Evolutionary conservation across 2,797 vertebrate species (phyloP), one percentile per base, ranked within the genome.

Genomic region (Capromys pilorides): DNA sequence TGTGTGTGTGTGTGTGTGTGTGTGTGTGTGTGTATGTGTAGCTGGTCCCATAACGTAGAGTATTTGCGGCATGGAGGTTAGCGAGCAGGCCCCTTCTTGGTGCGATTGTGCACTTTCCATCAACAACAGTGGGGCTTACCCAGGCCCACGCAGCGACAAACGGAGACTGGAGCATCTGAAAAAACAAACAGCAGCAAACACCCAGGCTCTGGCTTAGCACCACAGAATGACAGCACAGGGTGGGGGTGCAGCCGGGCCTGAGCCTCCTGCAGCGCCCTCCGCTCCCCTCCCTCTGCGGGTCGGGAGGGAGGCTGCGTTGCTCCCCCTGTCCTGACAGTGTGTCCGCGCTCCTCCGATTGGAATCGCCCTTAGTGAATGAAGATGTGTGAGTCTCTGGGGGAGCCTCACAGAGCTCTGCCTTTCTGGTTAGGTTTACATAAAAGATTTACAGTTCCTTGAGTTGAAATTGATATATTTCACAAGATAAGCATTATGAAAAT

Each of bases 381-480:
- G 41, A 11, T 16, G n/a, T 85, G 4, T 31, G 93, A 2, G 89
- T 81, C 59, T 83, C 21, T 22, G 54, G 85, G 77, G 39, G 57
- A 33, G 67, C 21, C 19, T 16, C 71, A n/a, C 59, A 80, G 61
- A 86, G 83, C 83, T 28, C 49, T 75, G 26, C 84, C 18, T 59
- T 90, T 83, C 4, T 26, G 93, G 86, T 84, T 88, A 84, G 54
- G 77, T n/a, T 26, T 39, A 54, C 51, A 28, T 62, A 67, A 86
- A 86, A 62, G 93, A 61, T 93, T 96, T 75, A 85, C 39, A 39
- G 51, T 33, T 49, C 66, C 8, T 80, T 39, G 82, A 92, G 10
- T 86, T 12, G 10, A 77, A 88, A 87, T 64, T 90, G 62, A 33
- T 84, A 1, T 66, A 31, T 61, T 49, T 33, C 64, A 28, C 7